Conservation (phyloP, 2,113 vertebrate genomes). For the human region DNA sequence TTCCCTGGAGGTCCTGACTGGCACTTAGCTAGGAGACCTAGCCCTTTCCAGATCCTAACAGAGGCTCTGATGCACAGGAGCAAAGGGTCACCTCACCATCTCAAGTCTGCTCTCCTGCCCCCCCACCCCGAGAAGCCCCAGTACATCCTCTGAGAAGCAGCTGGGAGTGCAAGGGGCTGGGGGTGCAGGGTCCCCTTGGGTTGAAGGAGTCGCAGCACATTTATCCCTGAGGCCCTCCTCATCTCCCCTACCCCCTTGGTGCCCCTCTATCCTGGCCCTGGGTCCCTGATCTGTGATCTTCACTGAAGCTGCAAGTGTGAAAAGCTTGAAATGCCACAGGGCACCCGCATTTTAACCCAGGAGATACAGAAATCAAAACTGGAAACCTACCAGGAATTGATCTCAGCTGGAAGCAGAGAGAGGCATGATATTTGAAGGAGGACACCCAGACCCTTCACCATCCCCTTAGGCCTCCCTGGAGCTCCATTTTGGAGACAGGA, state of each 20-base stretch:
- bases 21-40: neutral
- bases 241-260: neutral
- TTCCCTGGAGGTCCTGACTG: neutral
- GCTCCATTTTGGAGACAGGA: neutral
- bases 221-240: no score
- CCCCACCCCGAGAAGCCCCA: neutral
- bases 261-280: neutral
- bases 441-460: fast-evolving
- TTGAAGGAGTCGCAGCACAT: neutral
- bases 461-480: neutral
- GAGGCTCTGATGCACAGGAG: neutral
- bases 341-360: neutral
- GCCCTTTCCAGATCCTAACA: neutral
- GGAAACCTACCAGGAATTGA: neutral
- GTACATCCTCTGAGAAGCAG: neutral
- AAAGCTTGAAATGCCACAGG: neutral
- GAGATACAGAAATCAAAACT: neutral
- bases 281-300: neutral
- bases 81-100: neutral
- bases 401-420: neutral
- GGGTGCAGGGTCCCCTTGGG: neutral
- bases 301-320: neutral
- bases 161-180: neutral
- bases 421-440: neutral
- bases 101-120: neutral